Conservation (phyloP, 2,797 vertebrate species). For the Sebastes minor region DNA sequence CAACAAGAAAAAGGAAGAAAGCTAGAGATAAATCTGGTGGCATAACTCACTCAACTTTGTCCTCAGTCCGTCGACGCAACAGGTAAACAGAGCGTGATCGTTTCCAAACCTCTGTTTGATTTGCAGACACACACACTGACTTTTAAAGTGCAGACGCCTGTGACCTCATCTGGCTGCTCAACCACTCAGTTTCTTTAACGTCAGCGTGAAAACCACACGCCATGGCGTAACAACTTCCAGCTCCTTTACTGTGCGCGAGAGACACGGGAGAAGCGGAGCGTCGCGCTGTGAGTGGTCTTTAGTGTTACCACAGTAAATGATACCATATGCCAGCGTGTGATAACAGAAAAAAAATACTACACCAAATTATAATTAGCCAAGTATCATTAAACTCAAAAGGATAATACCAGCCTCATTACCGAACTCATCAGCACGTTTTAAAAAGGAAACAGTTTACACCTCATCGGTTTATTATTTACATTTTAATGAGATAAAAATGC, state of each 20-base stretch:
- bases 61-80: slow-evolving; percentile 42
- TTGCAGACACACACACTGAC: slow-evolving; percentile 13
- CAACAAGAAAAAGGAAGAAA: background rate
- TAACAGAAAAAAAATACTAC: slow-evolving; percentile 25
- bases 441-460: slow-evolving; percentile 46
- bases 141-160: slow-evolving; percentile 47
- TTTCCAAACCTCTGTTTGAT: slow-evolving; percentile 45
- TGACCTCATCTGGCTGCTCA: slow-evolving; percentile 64
- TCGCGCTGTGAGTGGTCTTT: slow-evolving; percentile 14
- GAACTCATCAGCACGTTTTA: slow-evolving; percentile 33
- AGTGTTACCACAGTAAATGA: slow-evolving; percentile 42
- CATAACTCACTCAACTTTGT: slow-evolving; percentile 56
- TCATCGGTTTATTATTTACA: slow-evolving; percentile 58
- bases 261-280: slow-evolving; percentile 27
- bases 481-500: slow-evolving; percentile 48
- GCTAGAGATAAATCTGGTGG: background rate
- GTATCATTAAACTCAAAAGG: slow-evolving; percentile 59
- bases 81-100: slow-evolving; percentile 21
- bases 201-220: slow-evolving; percentile 49
- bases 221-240: background rate
- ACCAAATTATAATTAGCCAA: slow-evolving; percentile 62
- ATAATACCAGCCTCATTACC: slow-evolving; percentile 52
- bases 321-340: slow-evolving; percentile 53
- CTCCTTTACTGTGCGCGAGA: slow-evolving; percentile 14
- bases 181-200: slow-evolving; percentile 56